phyloP scores from a whole-genome alignment of 2,113 vertebrate genomes.

The Entelurus aequoreus region DNA sequence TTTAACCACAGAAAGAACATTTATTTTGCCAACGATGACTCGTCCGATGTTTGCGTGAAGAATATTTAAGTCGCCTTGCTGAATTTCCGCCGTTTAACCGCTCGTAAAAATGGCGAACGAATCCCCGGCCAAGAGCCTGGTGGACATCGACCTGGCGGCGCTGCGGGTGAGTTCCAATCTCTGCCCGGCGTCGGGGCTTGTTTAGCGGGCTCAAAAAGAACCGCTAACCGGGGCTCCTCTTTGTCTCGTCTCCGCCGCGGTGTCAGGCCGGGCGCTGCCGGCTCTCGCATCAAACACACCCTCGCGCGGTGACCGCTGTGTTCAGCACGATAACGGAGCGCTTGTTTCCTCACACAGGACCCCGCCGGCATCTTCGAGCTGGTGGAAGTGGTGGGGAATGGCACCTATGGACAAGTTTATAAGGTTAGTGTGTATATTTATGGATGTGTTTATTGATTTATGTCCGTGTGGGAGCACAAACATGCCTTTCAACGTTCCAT shows the following conservation, averaged over 20 bases:
- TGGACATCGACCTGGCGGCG: conserved; percentile 91
- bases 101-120: conserved; percentile 89
- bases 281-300: conserved; percentile 29
- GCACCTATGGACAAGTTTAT: conserved; percentile 88
- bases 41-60: conserved; percentile 39
- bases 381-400: conserved; percentile 87
- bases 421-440: conserved; percentile 74
- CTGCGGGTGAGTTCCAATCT: conserved; percentile 78
- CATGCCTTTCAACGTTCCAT: conserved; percentile 30
- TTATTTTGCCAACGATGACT: conserved; percentile 46
- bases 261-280: conserved; percentile 55
- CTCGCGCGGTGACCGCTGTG: neutral
- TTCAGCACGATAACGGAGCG: neutral
- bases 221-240: conserved; percentile 43
- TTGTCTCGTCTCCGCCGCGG: conserved; percentile 60
- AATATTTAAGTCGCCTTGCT: conserved; percentile 21
- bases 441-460: neutral
- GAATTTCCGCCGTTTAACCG: conserved; percentile 42
- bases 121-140: conserved; percentile 92
- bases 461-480: conserved; percentile 53
- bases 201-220: rapidly evolving
- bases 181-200: rapidly evolving
- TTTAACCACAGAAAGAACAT: conserved; percentile 11
- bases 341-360: conserved; percentile 63
- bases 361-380: conserved; percentile 87